phyloP scores from a whole-genome alignment of 1,140 invertebrate species.

The Akabosia matsudoensis region DNA sequence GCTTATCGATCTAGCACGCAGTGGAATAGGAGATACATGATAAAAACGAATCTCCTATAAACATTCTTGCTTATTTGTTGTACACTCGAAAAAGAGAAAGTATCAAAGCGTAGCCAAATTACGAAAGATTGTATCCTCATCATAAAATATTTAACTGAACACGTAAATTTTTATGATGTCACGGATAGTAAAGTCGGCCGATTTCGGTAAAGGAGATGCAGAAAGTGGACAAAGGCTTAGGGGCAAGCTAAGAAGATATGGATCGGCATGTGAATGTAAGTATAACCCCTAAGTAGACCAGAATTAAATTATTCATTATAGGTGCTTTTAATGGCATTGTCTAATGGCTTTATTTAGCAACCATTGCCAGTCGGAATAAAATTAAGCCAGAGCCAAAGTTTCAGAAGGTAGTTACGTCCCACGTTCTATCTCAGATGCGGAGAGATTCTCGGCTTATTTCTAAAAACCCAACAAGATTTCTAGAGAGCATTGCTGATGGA shows the following conservation, averaged over 20 bases:
- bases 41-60: too few species aligned
- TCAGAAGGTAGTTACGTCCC: neutral
- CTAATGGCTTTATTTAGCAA: neutral
- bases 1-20: neutral
- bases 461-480: neutral
- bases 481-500: neutral
- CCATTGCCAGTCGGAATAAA: neutral
- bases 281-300: too few species aligned
- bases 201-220: neutral
- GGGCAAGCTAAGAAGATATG: neutral
- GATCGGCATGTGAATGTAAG: neutral
- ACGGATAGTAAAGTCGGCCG: neutral
- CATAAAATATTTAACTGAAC: neutral
- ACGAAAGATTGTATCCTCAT: too few species aligned
- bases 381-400: neutral
- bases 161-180: neutral
- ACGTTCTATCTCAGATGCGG: neutral
- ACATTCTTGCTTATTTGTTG: too few species aligned
- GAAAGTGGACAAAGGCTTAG: neutral
- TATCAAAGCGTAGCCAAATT: too few species aligned
- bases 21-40: neutral
- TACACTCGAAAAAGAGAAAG: too few species aligned
- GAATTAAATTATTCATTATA: too few species aligned
- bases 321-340: neutral
- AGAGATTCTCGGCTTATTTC: neutral